Base-by-base conservation (phyloP, 2,113 vertebrate genomes). In the Microtus oregoni region DNA sequence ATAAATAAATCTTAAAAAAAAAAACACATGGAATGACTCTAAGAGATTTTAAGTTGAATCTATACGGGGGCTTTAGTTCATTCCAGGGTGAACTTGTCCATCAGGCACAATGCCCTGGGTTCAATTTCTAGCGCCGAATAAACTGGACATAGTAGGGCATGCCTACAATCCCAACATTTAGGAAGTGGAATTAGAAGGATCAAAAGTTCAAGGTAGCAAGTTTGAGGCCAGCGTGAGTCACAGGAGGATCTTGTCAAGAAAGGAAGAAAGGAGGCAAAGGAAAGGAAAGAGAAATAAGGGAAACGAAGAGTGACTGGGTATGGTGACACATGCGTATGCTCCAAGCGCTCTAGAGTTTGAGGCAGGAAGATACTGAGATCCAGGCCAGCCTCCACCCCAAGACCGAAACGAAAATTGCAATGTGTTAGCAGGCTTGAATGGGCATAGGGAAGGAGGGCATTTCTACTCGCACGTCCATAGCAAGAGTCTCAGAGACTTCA, bases 391-490 rank as follows among this genome's bases (percentile, higher is more conserved):
- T 30, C 30, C 30, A 50, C 41, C 10, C 44, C 44, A 1, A 24
- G 3, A 9, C 63, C 0, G 19, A 70, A 68, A 86, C n/a, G 11
- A 47, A 32, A 86, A 86, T 32, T 35, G 17, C 44, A 50, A n/a
- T 35, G 41, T 50, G 10, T 47, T 50, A 68, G 28, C 90, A 94
- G 50, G 35, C 35, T 77, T 91, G 20, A 19, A 15, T 68, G 78
- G 17, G 26, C 10, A 41, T 30, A 35, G 55, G 28, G 3, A 3
- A 67, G 7, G 1, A 20, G 47, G 20, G 0, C 7, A 91, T 92
- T 77, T 77, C 67, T 91, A 44, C 22, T 73, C 28, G 78, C 61
- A 78, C 55, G 91, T 91, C 17, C 86, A 91, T 20, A 97, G 52
- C 19, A 77, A 38, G 88, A 58, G 0, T 96, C 30, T 70, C 58